phyloP scores from a whole-genome alignment of 2,113 vertebrate genomes.

The Proterorhinus semilunaris region DNA sequence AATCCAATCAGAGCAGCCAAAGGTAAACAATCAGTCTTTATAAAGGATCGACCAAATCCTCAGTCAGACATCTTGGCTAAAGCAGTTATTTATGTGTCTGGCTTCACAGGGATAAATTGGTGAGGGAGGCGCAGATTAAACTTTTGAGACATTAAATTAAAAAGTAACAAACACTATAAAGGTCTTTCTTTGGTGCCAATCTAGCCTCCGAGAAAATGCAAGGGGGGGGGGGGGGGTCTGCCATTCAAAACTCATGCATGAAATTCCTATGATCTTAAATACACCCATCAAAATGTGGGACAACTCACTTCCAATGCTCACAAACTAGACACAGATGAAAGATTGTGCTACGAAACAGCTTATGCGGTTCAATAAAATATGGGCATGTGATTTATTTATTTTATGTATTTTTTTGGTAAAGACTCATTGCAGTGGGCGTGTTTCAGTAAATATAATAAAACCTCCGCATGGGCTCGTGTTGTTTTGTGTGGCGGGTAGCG shows the following conservation, averaged over 20 bases:
- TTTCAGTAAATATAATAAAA: conserved; percentile 48
- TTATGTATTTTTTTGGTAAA: neutral
- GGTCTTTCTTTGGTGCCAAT: conserved; percentile 15
- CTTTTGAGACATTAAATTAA: conserved; percentile 31
- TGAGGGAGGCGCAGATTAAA: conserved; percentile 10
- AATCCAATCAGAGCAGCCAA: conserved; percentile 70
- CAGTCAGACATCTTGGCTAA: conserved; percentile 73
- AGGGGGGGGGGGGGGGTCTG: neutral
- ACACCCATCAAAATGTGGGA: conserved; percentile 47
- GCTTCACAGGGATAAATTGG: conserved; percentile 68
- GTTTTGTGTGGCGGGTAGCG: conserved; percentile 37
- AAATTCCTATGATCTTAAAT: conserved; percentile 56
- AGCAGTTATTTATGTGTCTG: conserved; percentile 68
- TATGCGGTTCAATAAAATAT: conserved; percentile 54
- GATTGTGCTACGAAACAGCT: conserved; percentile 32
- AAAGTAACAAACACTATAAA: conserved; percentile 25
- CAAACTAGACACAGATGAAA: conserved; percentile 47
- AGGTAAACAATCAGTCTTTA: conserved; percentile 79
- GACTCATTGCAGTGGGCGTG: conserved; percentile 22
- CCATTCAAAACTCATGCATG: conserved; percentile 49
- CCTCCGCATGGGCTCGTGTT: conserved; percentile 43
- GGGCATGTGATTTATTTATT: conserved; percentile 40
- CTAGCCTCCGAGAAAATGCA: conserved; percentile 15
- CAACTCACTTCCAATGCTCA: conserved; percentile 28
- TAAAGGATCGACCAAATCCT: conserved; percentile 78